A percentile compares a stretch with the other conserved stretches of the same genome.
These are phyloP conservation scores for Papilio demoleus DNA, from an alignment of 2,888 invertebrate species.

Conservation along the genomic window DNA sequence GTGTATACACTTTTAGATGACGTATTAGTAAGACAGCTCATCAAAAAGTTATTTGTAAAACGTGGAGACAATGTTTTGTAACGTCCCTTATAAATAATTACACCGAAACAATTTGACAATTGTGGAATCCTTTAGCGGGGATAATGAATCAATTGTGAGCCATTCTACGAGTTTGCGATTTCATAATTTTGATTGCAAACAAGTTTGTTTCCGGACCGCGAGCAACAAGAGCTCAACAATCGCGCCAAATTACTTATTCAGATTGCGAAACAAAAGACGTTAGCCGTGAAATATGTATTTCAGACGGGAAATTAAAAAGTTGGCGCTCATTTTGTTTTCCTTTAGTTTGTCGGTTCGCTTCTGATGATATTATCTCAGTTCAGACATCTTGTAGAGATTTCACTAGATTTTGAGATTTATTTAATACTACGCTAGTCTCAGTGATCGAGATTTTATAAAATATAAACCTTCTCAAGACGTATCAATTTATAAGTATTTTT, in stretches of 20 bases:
- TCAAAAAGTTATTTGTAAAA: too few relatives aligned
- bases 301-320: constrained; percentile 2
- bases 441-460: too few relatives aligned
- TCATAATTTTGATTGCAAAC: constrained; percentile 28
- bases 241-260: constrained; percentile 25
- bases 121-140: neutral
- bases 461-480: too few relatives aligned
- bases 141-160: constrained; percentile 30
- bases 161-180: constrained; percentile 10
- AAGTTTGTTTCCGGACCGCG: constrained; percentile 15
- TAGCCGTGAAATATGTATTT: neutral
- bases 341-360: neutral
- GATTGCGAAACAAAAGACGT: constrained; percentile 23
- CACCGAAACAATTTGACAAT: neutral
- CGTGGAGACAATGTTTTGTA: too few relatives aligned
- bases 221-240: constrained; percentile 14
- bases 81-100: neutral
- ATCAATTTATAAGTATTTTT: too few relatives aligned
- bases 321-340: neutral
- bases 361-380: neutral
- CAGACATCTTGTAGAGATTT: neutral
- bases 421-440: too few relatives aligned
- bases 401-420: too few relatives aligned
- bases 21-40: too few relatives aligned
- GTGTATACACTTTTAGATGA: too few relatives aligned